These are phyloP conservation scores for Mamestra configurata DNA, from an alignment of 1,140 invertebrate species.

Conservation along the genomic window DNA sequence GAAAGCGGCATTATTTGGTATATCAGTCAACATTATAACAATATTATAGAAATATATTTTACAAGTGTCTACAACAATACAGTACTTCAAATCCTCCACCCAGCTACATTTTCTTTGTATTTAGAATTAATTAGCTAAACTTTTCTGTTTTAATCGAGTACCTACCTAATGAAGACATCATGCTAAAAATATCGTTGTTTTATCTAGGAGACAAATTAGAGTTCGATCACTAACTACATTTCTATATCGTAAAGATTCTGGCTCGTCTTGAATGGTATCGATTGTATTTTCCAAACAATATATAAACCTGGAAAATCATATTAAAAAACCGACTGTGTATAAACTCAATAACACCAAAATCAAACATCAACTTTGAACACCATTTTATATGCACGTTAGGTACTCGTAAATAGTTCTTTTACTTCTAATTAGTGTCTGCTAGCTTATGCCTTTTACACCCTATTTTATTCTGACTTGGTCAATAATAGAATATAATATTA, in stretches of 20 bases:
- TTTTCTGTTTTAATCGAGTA: constrained; percentile 27
- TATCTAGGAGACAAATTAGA: no score
- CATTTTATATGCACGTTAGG: neutral
- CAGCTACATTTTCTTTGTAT: constrained; percentile 46
- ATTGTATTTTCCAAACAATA: no score
- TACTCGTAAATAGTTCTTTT: constrained; percentile 53
- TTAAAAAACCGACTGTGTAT: no score
- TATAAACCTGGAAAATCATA: no score
- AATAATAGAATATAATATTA: constrained; percentile 45
- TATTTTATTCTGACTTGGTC: constrained; percentile 52
- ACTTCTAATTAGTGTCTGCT: constrained; percentile 72
- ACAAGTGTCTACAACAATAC: constrained; percentile 32
- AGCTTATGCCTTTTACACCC: constrained; percentile 67
- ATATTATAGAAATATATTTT: neutral
- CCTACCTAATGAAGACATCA: neutral
- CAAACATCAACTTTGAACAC: neutral
- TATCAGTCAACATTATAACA: neutral
- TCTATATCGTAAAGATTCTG: no score
- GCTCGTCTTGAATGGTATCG: no score
- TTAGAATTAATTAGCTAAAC: constrained; percentile 30
- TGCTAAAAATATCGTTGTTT: neutral
- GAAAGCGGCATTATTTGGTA: no score
- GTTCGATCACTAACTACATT: no score
- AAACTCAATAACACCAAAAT: neutral
- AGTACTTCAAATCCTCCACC: constrained; percentile 31